Evolutionary conservation across 2,797 vertebrate species (phyloP).

Genomic region (Semotilus atromaculatus): DNA sequence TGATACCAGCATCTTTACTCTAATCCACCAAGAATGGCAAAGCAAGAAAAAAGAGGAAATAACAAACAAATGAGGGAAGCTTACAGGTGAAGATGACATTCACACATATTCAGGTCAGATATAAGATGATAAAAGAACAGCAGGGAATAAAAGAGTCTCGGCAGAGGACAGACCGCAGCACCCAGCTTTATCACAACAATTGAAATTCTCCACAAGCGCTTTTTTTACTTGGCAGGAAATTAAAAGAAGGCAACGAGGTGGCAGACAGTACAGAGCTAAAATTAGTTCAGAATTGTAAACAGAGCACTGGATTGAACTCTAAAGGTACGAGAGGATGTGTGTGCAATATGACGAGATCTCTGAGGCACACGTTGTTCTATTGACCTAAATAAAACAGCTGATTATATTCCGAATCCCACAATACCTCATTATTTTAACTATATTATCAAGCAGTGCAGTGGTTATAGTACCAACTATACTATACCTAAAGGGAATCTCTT

Average conservation of each 20-base stretch:
- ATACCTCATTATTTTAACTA: constrained; percentile 44
- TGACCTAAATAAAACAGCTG: constrained; percentile 61
- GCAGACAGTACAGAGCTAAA: constrained; percentile 40
- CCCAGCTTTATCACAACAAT: background rate
- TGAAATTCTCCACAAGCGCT: background rate
- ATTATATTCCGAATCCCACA: constrained; percentile 39
- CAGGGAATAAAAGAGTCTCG: constrained; percentile 26
- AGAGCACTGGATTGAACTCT: constrained; percentile 16
- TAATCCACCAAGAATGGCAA: constrained; percentile 72
- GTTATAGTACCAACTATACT: too few relatives aligned
- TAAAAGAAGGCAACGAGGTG: constrained; percentile 34
- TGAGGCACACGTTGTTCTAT: constrained; percentile 37
- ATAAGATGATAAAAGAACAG: constrained; percentile 20
- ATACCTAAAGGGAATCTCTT: background rate
- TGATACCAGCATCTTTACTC: constrained; percentile 99
- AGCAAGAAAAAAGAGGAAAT: constrained; percentile 54
- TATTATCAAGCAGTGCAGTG: background rate
- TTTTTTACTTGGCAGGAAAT: constrained; percentile 8
- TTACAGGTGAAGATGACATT: constrained; percentile 41
- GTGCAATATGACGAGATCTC: constrained; percentile 34
- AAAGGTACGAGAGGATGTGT: constrained; percentile 23
- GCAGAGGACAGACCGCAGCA: background rate
- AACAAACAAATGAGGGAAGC: constrained; percentile 20
- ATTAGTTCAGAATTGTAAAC: constrained; percentile 45
- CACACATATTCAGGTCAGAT: constrained; percentile 17